Evolutionary conservation across 2,797 vertebrate genomes (phyloP), one percentile per base, ranked within the genome.

Genomic region (Melanotaenia boesemani): DNA sequence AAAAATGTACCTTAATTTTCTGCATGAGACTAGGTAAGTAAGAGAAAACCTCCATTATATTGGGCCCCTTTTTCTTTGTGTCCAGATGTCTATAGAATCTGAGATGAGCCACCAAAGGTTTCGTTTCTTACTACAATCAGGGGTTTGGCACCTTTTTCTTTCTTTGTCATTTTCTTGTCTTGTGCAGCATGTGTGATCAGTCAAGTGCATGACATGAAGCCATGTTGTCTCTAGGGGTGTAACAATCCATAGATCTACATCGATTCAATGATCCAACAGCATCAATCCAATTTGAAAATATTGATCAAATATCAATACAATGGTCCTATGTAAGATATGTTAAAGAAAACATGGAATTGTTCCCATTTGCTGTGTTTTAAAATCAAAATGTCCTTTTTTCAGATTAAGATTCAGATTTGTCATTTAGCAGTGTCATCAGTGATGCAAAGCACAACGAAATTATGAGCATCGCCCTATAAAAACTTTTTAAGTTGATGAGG

Each of bases 71-170:
- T 91, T 90, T 93, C 81, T 93, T 90, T 94, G 88, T 94, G 92
- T 94, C 89, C 91, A 94, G 93, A 92, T 94, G 91, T 91, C 93
- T 91, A 83, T 94, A 93, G 93, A 94, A 89, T 94, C 93, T 92
- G 93, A 94, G 93, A 92, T 94, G 93, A 94, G 90, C 93, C 92
- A 94, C 92, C 93, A 92, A 93, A 94, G 93, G 89, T 93, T 93
- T 93, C 93, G 93, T 94, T 93, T 93, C 92, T 94, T 93, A 93
- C 93, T 93, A 75, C 93, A 93, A 90, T 93, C 93, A 88, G 93
- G 93, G 93, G 93, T 94, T 94, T 94, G 93, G 86, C 87, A 93
- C 87, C 69, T 92, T 92, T 89, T 93, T 92, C 85, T 84, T 93
- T 91, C 84, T 91, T 89, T 89, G 83, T 83, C 80, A 84, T 92